Evolutionary conservation across 92 coral and sea anemone species (phyloP).

Genomic region (Hydrozoanthus gracilis): DNA sequence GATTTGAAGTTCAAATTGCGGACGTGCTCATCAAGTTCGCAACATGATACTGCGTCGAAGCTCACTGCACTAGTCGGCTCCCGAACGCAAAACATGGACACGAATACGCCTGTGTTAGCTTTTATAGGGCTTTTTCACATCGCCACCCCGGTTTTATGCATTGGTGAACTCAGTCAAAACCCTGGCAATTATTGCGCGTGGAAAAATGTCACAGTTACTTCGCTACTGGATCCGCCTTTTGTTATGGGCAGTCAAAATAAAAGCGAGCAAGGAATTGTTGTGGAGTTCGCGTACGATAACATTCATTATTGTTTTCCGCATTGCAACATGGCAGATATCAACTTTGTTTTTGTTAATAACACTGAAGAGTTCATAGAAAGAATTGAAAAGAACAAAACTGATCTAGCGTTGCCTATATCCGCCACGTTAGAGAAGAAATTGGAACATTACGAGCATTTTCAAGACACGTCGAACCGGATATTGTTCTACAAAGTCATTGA

Average conservation of each 20-base stretch:
- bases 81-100: too few species aligned
- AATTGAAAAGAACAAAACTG: constrained; percentile 26
- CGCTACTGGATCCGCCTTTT: constrained; percentile 15
- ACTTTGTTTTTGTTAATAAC: constrained; percentile 26
- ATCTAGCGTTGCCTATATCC: constrained; percentile 53
- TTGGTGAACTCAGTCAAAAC: too few species aligned
- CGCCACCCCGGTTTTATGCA: too few species aligned
- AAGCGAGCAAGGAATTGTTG: constrained; percentile 15
- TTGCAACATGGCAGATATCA: constrained; percentile 21
- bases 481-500: constrained; percentile 25
- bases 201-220: constrained; percentile 4
- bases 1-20: too few species aligned
- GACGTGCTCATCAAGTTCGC: too few species aligned
- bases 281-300: constrained; percentile 21
- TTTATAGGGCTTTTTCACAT: too few species aligned
- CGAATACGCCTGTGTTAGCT: too few species aligned
- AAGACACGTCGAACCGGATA: constrained; percentile 14
- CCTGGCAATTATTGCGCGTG: constrained; percentile 1
- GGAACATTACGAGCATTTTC: constrained; percentile 31
- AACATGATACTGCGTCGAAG: too few species aligned
- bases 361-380: constrained; percentile 8
- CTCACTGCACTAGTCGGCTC: too few species aligned
- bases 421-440: constrained; percentile 35
- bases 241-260: constrained; percentile 19
- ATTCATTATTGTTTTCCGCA: constrained; percentile 31